Evolutionary conservation across 2,888 invertebrate genomes (phyloP), one percentile per base, ranked within the genome.

Genomic region (Emmelina monodactyla): DNA sequence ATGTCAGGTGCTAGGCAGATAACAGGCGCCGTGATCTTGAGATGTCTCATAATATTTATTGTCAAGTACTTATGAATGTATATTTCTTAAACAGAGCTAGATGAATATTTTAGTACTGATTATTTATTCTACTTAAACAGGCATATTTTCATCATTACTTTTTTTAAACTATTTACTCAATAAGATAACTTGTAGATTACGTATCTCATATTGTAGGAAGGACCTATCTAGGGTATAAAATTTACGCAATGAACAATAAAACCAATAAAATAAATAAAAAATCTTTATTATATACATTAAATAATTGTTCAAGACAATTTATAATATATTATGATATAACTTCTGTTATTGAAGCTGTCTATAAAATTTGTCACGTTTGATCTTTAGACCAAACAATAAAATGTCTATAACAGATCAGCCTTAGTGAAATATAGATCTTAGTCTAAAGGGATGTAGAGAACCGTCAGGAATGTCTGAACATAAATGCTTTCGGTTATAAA

Each of bases 221-320:
- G n/a, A n/a, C n/a, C n/a, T n/a, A n/a, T n/a, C n/a, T n/a, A n/a
- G n/a, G n/a, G n/a, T n/a, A n/a, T n/a, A n/a, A n/a, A n/a, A n/a
- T n/a, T n/a, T n/a, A n/a, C n/a, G n/a, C n/a, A n/a, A n/a, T n/a
- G n/a, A n/a, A n/a, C n/a, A 32, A 43, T 48, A 40, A 34, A 53
- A 57, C 56, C 45, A 42, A 43, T 37, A 34, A 43, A 56, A 62
- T 76, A 76, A 75, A 76, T 76, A 76, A 69, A 72, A 70, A 65
- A 29, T 19, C 29, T 78, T 75, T 78, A 76, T 73, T 78, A 71
- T 72, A 72, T 72, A 75, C 73, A 75, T 73, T 76, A 70, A 69
- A 73, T 73, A 69, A 73, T 63, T 62, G 61, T 64, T 64, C 62
- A 62, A 65, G 68, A 70, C 64, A 70, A 63, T 58, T 59, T 56